Conservation (phyloP, 2,888 invertebrate genomes). For the Sinohyriopsis cumingii region DNA sequence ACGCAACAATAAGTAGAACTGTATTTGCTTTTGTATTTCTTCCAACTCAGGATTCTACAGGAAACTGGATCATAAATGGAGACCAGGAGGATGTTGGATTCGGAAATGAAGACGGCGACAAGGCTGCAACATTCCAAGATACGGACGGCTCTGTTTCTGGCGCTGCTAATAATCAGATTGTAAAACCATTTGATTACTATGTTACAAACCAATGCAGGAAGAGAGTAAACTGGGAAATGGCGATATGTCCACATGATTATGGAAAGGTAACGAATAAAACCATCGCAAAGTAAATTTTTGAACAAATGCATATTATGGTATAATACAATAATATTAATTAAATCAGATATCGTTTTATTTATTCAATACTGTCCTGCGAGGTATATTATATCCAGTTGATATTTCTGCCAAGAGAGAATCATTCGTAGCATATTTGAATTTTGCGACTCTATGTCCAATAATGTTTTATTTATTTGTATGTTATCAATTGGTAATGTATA, state of each 20-base stretch:
- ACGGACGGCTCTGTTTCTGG: conserved; percentile 36
- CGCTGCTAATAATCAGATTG: conserved; percentile 10
- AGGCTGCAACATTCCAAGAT: conserved; percentile 31
- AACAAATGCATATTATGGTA: too few relatives aligned
- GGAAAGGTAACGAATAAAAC: conserved; percentile 28
- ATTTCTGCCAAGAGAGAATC: too few relatives aligned
- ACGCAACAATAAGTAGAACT: not conserved
- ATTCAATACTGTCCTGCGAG: too few relatives aligned
- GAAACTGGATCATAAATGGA: conserved; percentile 35
- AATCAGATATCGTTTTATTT: too few relatives aligned
- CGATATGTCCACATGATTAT: conserved; percentile 39
- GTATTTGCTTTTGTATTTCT: not conserved
- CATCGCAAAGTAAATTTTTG: too few relatives aligned
- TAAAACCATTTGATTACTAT: conserved; percentile 33
- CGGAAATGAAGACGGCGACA: conserved; percentile 34
- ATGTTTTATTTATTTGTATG: too few relatives aligned
- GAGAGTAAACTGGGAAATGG: conserved; percentile 40
- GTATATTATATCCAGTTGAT: too few relatives aligned
- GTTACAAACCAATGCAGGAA: conserved; percentile 26
- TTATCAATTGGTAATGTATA: too few relatives aligned
- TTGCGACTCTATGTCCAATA: too few relatives aligned
- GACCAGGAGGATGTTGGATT: conserved; percentile 24
- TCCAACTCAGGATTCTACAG: conserved; percentile 5
- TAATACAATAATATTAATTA: too few relatives aligned
- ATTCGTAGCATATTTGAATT: too few relatives aligned